Evolutionary conservation across 2,113 vertebrate genomes (phyloP).

Genomic region (Mesocricetus auratus): DNA sequence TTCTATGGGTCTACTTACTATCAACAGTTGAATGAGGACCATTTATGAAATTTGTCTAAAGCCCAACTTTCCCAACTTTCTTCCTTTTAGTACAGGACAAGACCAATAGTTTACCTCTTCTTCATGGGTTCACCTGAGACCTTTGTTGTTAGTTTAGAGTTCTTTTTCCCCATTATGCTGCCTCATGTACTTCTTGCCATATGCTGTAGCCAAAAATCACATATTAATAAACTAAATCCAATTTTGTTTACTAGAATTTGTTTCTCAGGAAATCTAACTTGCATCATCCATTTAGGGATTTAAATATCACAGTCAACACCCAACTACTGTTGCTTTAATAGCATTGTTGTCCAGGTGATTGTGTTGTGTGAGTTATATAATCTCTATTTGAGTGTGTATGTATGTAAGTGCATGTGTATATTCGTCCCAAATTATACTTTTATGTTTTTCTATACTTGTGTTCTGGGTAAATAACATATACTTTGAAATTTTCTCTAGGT

Average conservation of each 20-base stretch:
- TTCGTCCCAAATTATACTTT: too few species aligned
- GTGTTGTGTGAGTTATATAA: not conserved
- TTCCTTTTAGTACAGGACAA: not conserved
- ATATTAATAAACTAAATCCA: not conserved
- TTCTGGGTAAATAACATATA: too few species aligned
- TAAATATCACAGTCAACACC: not conserved
- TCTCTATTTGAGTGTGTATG: not conserved
- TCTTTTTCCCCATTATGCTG: not conserved
- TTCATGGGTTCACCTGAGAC: not conserved
- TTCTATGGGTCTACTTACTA: not conserved
- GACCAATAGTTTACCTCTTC: not conserved
- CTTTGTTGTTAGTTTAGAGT: not conserved
- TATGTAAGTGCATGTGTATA: too few species aligned
- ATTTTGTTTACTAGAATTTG: not conserved
- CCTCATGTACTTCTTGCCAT: not conserved
- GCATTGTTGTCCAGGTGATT: not conserved
- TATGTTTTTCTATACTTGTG: too few species aligned
- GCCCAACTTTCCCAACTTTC: not conserved
- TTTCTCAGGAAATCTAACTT: not conserved
- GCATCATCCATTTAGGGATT: not conserved
- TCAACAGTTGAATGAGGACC: not conserved
- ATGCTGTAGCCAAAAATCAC: not conserved
- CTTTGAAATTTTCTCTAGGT: too few species aligned
- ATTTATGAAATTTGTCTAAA: not conserved
- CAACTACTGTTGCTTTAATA: not conserved